Percentiles rank a stretch among this genome's conserved stretches.
phyloP scores from a whole-genome alignment of 2,797 vertebrate genomes.

The Sebastes alutus region DNA sequence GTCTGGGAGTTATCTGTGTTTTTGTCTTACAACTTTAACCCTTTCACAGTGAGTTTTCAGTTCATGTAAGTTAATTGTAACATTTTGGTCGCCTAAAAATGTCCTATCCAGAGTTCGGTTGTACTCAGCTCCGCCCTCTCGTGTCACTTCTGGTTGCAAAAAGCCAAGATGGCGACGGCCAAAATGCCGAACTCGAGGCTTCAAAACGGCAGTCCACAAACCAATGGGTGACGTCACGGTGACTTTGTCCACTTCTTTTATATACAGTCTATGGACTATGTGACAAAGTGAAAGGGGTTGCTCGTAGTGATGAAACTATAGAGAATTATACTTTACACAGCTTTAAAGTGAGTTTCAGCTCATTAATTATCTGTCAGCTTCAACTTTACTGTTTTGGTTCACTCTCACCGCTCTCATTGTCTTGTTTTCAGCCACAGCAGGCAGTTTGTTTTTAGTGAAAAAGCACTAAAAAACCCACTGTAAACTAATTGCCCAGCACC shows the following conservation, averaged over 20 bases:
- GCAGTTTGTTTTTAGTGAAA: background rate
- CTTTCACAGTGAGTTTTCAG: background rate
- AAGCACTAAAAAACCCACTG: background rate
- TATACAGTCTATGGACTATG: too few relatives aligned
- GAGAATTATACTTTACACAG: background rate
- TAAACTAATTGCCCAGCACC: background rate
- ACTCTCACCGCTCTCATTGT: rapidly evolving
- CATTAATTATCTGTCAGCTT: background rate
- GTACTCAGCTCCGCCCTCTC: background rate
- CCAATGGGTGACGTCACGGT: too few relatives aligned
- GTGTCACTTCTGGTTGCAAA: too few relatives aligned
- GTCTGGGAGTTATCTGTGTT: too few relatives aligned
- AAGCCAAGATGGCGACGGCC: too few relatives aligned
- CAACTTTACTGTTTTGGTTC: background rate
- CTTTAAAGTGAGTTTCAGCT: background rate
- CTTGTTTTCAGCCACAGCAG: background rate
- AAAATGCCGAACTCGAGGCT: too few relatives aligned
- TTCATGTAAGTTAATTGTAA: background rate
- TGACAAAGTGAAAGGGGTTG: background rate
- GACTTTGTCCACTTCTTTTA: too few relatives aligned
- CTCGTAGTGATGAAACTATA: background rate
- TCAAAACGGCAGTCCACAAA: too few relatives aligned
- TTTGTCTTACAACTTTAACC: rapidly evolving
- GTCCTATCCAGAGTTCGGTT: rapidly evolving
- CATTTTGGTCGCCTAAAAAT: background rate